Base-by-base conservation (phyloP, 1,140 invertebrate genomes). In the Sycophila sp. region DNA sequence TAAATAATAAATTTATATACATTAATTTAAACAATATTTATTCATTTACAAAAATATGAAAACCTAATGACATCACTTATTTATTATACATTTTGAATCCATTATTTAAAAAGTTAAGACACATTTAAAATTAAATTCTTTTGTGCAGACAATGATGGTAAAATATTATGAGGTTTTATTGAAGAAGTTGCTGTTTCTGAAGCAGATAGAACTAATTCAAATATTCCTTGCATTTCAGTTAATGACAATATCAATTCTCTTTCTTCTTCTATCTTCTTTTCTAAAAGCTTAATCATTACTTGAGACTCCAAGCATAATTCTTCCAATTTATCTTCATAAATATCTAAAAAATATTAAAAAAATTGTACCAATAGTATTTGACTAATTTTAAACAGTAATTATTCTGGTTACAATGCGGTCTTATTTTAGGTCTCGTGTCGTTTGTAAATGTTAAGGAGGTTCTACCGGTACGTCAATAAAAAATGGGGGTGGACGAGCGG, bases 161-260 rank as follows among this genome's bases (percentile, higher is more conserved):
- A 80, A 38, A 91, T 75, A 59, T 72, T 79, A 62, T 85, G 82
- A 64, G 75, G 81, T 49, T 86, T 74, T 67, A 87, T 79, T 13
- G 82, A 30, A 53, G 74, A 69, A 60, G 83, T 75, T 42, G 72
- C 71, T 45, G 73, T 80, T 76, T 84, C 76, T 5, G 90, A 87
- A 15, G 87, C 87, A 6, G 90, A 87, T 40, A 93, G 78, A n/a
- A 94, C 78, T 78, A 93, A 88, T 73, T 90, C 86, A 47, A 94
- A 87, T 24, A 88, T 87, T n/a, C 93, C 93, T 81, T 93, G 89
- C 13, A 94, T 76, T 76, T 89, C 85, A 68, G 88, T 76, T 34
- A 93, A 80, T 28, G 89, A 85, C 63, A 88, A 84, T 59, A 89
- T 89, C 11, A 93, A 86, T 8, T 90, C 81, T 40, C 91, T 87